These are phyloP conservation scores for Latheticus oryzae DNA, from an alignment of 2,888 invertebrate species.

Conservation along the genomic window DNA sequence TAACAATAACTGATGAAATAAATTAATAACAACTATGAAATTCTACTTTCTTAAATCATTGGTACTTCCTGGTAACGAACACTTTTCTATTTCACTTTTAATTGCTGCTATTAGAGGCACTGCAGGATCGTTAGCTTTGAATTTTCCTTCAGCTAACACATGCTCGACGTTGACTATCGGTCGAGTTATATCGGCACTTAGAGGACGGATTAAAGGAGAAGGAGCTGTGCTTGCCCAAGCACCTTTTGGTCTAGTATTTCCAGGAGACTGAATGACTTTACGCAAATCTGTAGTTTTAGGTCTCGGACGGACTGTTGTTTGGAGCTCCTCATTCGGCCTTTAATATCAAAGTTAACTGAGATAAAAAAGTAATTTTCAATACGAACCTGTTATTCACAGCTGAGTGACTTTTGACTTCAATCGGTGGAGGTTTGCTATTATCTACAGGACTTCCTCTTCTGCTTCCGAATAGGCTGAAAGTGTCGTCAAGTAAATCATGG, in stretches of 20 bases:
- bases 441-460: constrained; percentile 68
- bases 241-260: constrained; percentile 62
- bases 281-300: constrained; percentile 62
- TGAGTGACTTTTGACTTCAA: constrained; percentile 64
- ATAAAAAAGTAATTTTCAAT: constrained; percentile 2
- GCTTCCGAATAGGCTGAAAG: constrained; percentile 80
- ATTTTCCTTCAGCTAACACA: constrained; percentile 70
- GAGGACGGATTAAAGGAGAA: constrained; percentile 69
- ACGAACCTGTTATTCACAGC: constrained; percentile 52
- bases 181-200: constrained; percentile 74
- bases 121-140: constrained; percentile 77
- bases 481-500: constrained; percentile 82
- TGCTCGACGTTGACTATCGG: constrained; percentile 68
- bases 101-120: constrained; percentile 87
- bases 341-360: constrained; percentile 29
- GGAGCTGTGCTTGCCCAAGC: constrained; percentile 69
- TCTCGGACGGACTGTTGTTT: constrained; percentile 52
- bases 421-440: constrained; percentile 47
- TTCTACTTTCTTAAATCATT: constrained; percentile 36
- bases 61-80: constrained; percentile 64
- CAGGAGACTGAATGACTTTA: constrained; percentile 57
- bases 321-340: constrained; percentile 50
- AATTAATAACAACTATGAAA: constrained; percentile 23
- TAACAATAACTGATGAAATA: constrained; percentile 34
- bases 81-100: constrained; percentile 74